Evolutionary conservation across 30 jellyfish, hydroid and myxozoan species (phyloP).

Genomic region (Hydractinia symbiolongicarpus): DNA sequence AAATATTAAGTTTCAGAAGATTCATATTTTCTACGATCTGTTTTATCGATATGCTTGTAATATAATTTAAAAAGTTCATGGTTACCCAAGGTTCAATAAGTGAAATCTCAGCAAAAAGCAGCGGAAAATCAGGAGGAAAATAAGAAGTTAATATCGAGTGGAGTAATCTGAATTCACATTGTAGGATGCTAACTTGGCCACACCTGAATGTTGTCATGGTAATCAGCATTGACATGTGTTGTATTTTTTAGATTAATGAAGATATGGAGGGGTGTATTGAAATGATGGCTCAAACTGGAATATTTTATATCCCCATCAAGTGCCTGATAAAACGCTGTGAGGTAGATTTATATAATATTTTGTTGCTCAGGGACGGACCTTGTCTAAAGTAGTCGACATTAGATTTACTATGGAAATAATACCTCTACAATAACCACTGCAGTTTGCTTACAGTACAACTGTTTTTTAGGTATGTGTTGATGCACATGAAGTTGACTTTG

Average conservation of each 20-base stretch:
- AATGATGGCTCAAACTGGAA: conserved; percentile 76
- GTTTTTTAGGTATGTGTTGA: conserved; percentile 38
- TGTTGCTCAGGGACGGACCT: not conserved
- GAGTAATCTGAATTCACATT: too few species aligned
- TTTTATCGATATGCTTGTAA: too few species aligned
- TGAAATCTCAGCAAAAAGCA: too few species aligned
- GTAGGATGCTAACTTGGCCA: too few species aligned
- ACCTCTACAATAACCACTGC: not conserved
- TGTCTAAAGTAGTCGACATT: not conserved
- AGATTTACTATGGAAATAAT: not conserved
- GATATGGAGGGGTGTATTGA: conserved; percentile 67
- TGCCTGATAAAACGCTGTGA: conserved; percentile 79
- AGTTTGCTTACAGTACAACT: not conserved
- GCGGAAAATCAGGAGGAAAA: too few species aligned
- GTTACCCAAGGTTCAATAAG: too few species aligned
- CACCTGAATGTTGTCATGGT: too few species aligned
- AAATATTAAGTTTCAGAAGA: too few species aligned
- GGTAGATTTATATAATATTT: conserved; percentile 32
- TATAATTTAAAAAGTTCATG: too few species aligned
- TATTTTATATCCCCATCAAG: conserved; percentile 66
- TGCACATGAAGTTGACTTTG: conserved; percentile 53
- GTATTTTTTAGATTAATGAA: conserved; percentile 48
- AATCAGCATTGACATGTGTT: too few species aligned
- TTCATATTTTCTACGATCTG: too few species aligned
- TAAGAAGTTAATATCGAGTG: too few species aligned